These are phyloP conservation scores for Apotomis capreana DNA, from an alignment of 2,888 invertebrate species.

Conservation along the genomic window DNA sequence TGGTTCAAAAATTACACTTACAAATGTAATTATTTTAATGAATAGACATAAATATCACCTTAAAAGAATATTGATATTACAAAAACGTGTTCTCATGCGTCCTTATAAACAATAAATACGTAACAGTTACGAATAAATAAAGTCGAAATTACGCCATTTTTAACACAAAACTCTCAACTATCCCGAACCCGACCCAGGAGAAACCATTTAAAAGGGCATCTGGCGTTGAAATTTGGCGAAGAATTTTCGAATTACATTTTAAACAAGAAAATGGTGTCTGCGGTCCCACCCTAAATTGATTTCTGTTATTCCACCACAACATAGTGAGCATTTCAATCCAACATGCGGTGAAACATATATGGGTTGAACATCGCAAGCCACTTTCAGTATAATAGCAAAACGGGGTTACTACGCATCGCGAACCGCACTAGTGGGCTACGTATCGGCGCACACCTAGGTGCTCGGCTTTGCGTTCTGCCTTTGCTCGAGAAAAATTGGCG, in stretches of 20 bases:
- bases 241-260: constrained; percentile 36
- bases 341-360: constrained; percentile 19
- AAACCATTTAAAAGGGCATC: constrained; percentile 23
- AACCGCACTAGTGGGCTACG: too few species aligned
- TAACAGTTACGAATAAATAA: too few species aligned
- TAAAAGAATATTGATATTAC: too few species aligned
- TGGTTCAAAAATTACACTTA: too few species aligned
- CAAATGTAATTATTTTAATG: too few species aligned
- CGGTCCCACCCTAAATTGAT: constrained; percentile 32
- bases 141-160: neutral
- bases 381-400: neutral
- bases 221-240: constrained; percentile 16
- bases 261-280: constrained; percentile 32
- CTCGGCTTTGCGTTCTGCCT: too few species aligned
- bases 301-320: constrained; percentile 18
- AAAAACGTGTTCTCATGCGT: too few species aligned
- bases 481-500: too few species aligned
- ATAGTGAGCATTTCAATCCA: constrained; percentile 24
- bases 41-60: too few species aligned
- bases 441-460: too few species aligned
- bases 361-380: constrained; percentile 4
- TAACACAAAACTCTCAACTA: neutral
- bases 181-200: neutral
- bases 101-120: too few species aligned
- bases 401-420: too few species aligned